A percentile compares a stretch with the other conserved stretches of the same genome.
phyloP scores from a whole-genome alignment of 1,140 invertebrate species.

The Glossosoma conforme region DNA sequence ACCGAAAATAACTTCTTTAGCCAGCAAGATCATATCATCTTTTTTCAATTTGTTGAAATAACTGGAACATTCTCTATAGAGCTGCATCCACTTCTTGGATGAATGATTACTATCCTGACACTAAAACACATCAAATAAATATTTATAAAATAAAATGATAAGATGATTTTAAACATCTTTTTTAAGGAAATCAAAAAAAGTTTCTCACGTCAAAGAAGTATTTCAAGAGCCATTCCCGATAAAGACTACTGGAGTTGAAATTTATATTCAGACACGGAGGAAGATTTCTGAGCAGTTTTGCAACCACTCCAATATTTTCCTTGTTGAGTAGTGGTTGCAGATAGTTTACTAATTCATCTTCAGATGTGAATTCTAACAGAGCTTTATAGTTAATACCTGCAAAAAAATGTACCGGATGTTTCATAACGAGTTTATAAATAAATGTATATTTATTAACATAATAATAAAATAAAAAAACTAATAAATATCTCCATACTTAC shows the following conservation, averaged over 20 bases:
- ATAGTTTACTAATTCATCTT: conserved; percentile 17
- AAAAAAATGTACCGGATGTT: conserved; percentile 7
- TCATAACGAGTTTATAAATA: too few relatives aligned
- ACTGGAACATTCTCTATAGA: conserved; percentile 28
- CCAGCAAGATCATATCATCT: conserved; percentile 22
- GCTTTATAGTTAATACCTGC: conserved; percentile 27
- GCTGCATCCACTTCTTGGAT: conserved; percentile 31
- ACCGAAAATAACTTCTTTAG: conserved; percentile 25
- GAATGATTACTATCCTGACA: conserved; percentile 21
- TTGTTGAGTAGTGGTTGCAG: conserved; percentile 17
- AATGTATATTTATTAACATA: too few relatives aligned
- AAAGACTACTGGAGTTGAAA: conserved; percentile 25
- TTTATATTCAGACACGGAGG: conserved; percentile 23
- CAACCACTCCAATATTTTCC: conserved; percentile 27
- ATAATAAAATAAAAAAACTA: too few relatives aligned
- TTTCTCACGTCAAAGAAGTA: conserved; percentile 27
- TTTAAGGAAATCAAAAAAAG: background rate
- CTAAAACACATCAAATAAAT: conserved; percentile 13
- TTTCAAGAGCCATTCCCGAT: conserved; percentile 23
- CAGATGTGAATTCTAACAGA: conserved; percentile 11
- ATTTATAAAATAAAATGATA: conserved; percentile 6
- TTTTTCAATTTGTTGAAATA: conserved; percentile 30
- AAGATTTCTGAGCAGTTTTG: conserved; percentile 27
- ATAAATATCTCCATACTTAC: conserved; percentile 10
- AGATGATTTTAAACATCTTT: background rate